Evolutionary conservation across 2,797 vertebrate species (phyloP).

Genomic region (Lacerta viridis): DNA sequence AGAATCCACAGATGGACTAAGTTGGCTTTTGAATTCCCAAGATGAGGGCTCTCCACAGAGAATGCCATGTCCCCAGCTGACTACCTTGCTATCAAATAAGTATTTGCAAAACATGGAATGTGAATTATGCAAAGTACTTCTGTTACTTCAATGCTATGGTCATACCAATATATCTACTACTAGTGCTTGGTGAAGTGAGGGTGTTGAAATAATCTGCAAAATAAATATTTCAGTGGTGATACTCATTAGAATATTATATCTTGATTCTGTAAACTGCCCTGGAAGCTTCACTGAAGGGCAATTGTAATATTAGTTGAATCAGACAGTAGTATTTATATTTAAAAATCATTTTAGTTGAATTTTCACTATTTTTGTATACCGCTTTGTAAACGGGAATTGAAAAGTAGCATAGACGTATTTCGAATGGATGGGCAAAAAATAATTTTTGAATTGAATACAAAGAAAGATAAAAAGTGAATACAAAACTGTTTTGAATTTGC

Average conservation of each 20-base stretch:
- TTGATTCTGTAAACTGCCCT: not conserved
- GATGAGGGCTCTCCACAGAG: not conserved
- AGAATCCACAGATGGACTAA: not conserved
- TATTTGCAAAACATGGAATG: slow-evolving; percentile 61
- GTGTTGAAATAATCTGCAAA: slow-evolving; percentile 26
- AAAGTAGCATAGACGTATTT: not conserved
- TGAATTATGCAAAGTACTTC: slow-evolving; percentile 62
- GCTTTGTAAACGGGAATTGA: not conserved
- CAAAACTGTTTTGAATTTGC: not conserved
- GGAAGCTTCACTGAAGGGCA: not conserved
- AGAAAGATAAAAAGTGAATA: not conserved
- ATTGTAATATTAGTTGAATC: no score
- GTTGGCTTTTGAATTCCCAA: slow-evolving; percentile 30
- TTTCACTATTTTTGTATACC: not conserved
- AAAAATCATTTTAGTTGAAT: not conserved
- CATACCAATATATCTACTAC: slow-evolving; percentile 59
- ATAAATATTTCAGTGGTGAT: not conserved
- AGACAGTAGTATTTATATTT: not conserved
- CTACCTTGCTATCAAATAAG: slow-evolving; percentile 51
- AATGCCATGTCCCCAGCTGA: slow-evolving; percentile 27
- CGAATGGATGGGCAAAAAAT: not conserved
- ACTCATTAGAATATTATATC: not conserved
- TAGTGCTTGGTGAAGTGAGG: slow-evolving; percentile 58
- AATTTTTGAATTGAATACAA: not conserved
- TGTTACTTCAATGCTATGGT: slow-evolving; percentile 67